Base-by-base conservation (phyloP, 2,797 vertebrate species). In the Xiphorhynchus erythropygius region DNA sequence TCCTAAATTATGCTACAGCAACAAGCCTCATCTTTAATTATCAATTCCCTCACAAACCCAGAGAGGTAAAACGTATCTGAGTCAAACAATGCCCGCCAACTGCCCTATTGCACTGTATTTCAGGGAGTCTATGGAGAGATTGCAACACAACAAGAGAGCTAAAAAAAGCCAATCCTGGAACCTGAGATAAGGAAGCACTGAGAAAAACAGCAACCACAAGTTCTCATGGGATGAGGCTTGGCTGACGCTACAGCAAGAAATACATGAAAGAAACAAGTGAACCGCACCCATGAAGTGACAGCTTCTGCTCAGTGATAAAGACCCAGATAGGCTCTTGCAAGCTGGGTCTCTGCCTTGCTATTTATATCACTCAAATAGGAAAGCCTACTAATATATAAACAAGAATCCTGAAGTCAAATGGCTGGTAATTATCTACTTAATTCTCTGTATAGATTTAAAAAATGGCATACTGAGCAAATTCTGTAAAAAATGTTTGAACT, bases 121-220 rank as follows among this genome's bases (percentile, higher is more conserved):
- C 84, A 87, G 57, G 37, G 77, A 84, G 30, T 55, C 85, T 79
- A 7, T 44, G 92, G 89, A 95, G 85, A 94, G 52, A 83, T 76
- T 89, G 82, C 94, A 84, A 64, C 76, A 95, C 70, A 93, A 93
- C 73, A 89, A 90, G 79, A 56, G 76, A 87, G 95, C 94, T 95
- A 95, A 94, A 87, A 94, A 97, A 96, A 87, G 65, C 68, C 84
- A 92, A 84, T 87, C 84, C 91, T 96, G 88, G 80, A 96, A 95
- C 46, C 67, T 73, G 80, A 95, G 96, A 97, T 97, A 94, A 96
- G 88, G 74, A 95, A 96, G 91, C 92, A 95, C 73, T 96, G 84
- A 92, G 87, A 96, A 96, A 96, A 96, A 74, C 86, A 95, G 78
- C 90, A 85, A 71, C 59, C 65, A 88, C 82, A 60, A 86, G 83